Evolutionary conservation across 2,797 vertebrate genomes (phyloP).

Genomic region (Myiothlypis chrysogaster): DNA sequence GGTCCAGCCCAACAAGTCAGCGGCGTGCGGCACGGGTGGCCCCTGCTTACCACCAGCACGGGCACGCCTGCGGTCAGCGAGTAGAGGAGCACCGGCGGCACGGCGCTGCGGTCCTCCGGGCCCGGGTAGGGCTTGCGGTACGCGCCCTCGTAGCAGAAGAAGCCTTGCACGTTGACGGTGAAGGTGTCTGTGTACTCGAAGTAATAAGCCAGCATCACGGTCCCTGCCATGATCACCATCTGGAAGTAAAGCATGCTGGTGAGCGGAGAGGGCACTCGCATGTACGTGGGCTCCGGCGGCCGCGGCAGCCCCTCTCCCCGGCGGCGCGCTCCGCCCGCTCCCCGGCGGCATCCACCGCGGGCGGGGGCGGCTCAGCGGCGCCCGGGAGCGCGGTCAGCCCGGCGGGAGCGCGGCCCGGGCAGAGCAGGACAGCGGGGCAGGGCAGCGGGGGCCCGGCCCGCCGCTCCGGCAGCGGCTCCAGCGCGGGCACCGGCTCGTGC

Average conservation of each 20-base stretch:
- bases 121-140: constrained; percentile 95
- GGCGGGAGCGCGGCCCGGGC: neutral
- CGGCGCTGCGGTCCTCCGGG: constrained; percentile 91
- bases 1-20: neutral
- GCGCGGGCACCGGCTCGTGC: neutral
- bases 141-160: constrained; percentile 95
- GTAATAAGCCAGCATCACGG: constrained; percentile 97
- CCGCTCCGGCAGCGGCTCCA: neutral
- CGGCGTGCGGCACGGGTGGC: neutral
- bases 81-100: constrained; percentile 91
- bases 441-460: neutral
- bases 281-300: constrained; percentile 49
- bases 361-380: neutral
- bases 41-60: constrained; percentile 76
- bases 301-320: constrained; percentile 54
- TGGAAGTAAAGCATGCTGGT: constrained; percentile 80
- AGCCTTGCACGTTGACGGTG: constrained; percentile 93
- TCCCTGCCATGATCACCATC: constrained; percentile 98
- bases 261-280: constrained; percentile 67
- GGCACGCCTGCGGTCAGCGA: constrained; percentile 89
- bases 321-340: constrained; percentile 48
- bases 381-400: neutral
- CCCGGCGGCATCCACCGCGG: constrained; percentile 49
- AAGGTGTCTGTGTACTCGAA: constrained; percentile 98
- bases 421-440: neutral